These are phyloP conservation scores for Scolopax rusticola DNA, from an alignment of 2,797 vertebrate genomes.

Conservation along the genomic window DNA sequence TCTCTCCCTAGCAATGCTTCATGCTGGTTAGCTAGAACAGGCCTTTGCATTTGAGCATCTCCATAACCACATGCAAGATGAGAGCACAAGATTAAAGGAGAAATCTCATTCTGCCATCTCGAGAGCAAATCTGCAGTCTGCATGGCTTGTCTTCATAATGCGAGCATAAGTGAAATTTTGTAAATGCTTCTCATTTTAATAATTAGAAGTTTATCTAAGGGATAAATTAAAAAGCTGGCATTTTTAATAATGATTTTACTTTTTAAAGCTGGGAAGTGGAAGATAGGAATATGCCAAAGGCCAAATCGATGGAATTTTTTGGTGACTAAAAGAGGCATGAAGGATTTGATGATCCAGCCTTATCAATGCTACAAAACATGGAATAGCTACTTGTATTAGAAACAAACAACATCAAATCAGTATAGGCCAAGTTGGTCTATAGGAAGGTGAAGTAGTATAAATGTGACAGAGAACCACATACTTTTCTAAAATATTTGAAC, in stretches of 20 bases:
- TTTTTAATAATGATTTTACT: not conserved
- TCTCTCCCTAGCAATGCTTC: not conserved
- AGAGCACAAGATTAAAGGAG: slow-evolving; percentile 2
- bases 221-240: not conserved
- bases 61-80: not conserved
- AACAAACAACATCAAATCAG: not conserved
- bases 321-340: not conserved
- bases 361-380: not conserved
- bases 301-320: not conserved
- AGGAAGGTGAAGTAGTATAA: not conserved
- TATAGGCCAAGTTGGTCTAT: not conserved
- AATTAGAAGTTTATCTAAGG: slow-evolving; percentile 3
- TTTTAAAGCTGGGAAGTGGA: not conserved
- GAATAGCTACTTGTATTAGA: not conserved
- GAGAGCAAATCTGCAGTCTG: not conserved
- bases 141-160: not conserved
- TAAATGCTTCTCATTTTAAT: slow-evolving; percentile 40
- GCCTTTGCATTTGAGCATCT: not conserved
- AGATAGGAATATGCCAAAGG: not conserved
- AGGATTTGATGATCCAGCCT: not conserved
- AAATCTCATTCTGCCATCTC: not conserved
- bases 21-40: not conserved
- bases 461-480: not conserved
- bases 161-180: not conserved
- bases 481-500: not conserved